Percentiles rank a stretch among this genome's conserved stretches.
Evolutionary conservation across 2,888 invertebrate genomes (phyloP).

Genomic region (Arrhopalites spinosus): DNA sequence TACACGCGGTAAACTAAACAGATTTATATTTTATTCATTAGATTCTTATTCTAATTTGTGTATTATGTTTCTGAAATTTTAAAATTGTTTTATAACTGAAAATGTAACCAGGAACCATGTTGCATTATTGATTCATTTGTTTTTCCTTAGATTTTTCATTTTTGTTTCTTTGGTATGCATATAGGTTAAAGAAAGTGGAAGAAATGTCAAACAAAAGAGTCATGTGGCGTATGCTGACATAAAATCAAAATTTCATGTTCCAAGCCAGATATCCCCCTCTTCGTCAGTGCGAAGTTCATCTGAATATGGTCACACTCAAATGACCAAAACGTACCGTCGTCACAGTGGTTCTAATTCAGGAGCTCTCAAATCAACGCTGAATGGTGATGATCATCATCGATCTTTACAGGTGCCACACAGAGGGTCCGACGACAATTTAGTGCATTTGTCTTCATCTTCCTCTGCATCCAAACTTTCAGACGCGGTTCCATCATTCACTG

Average conservation of each 20-base stretch:
- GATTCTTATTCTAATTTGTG: too few relatives aligned
- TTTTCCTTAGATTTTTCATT: constrained; percentile 18
- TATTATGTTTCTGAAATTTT: too few relatives aligned
- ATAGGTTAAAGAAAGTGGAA: constrained; percentile 74
- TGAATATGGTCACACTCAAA: constrained; percentile 35
- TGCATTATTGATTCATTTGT: neutral
- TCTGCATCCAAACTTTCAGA: constrained; percentile 52
- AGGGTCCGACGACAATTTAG: constrained; percentile 51
- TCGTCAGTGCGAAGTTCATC: neutral
- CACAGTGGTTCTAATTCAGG: constrained; percentile 34
- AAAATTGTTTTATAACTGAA: too few relatives aligned
- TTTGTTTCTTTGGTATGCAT: constrained; percentile 23
- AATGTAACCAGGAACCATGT: too few relatives aligned
- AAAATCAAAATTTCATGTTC: constrained; percentile 66
- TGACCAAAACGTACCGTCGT: constrained; percentile 46
- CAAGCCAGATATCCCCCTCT: constrained; percentile 28
- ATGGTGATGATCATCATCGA: constrained; percentile 17
- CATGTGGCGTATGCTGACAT: constrained; percentile 76
- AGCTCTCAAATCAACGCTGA: constrained; percentile 17
- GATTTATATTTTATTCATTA: too few relatives aligned
- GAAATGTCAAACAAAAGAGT: constrained; percentile 68
- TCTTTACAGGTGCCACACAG: constrained; percentile 31
- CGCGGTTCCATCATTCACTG: constrained; percentile 18
- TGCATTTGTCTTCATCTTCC: constrained; percentile 49
- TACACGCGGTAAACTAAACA: constrained; percentile 46